Evolutionary conservation across 92 coral and sea anemone genomes (phyloP), one percentile per base, ranked within the genome.

Genomic region (Muricea muricata): DNA sequence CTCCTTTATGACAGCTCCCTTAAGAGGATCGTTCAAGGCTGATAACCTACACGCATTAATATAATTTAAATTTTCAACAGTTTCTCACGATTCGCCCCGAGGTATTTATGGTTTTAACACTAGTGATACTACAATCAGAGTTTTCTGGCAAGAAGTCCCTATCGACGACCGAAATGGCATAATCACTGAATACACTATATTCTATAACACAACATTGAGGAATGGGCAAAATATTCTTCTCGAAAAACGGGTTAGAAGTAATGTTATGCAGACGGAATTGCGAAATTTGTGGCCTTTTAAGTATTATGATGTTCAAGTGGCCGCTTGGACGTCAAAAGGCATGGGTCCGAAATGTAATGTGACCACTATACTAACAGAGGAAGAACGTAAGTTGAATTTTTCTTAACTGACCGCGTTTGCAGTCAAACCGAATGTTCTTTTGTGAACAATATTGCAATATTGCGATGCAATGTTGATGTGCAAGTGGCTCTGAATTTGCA

Each of bases 91-190:
- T 52, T 14, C 65, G 7, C 80, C 80, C 1, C 63, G 6, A 52
- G 65, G 24, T n/a, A 65, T 75, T 46, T 12, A 25, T 15, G 93
- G 79, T 3, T 84, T 77, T 88, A 94, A 93, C 84, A 87, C 90
- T 9, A 93, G 90, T 46, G 90, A 97, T 57, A 95, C 93, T 1
- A 88, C 92, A 18, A 75, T 93, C 28, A 33, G 37, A 1, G 39
- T 95, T 21, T 72, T 52, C 7, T 95, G 98, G 97, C 26, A 47
- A 6, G 82, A 81, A 23, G 65, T 95, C n/a, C 92, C 94, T 26
- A 32, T 31, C 0, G 56, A 77, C 0, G 67, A 74, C 14, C 66
- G 41, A 20, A 50, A 48, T 76, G 98, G 95, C 54, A 47, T 25
- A 4, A 73, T 90, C 2, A 37, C 14, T 3, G 98, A 94, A 29